Conservation (phyloP, 1,140 invertebrate genomes). For the Homarus americanus region DNA sequence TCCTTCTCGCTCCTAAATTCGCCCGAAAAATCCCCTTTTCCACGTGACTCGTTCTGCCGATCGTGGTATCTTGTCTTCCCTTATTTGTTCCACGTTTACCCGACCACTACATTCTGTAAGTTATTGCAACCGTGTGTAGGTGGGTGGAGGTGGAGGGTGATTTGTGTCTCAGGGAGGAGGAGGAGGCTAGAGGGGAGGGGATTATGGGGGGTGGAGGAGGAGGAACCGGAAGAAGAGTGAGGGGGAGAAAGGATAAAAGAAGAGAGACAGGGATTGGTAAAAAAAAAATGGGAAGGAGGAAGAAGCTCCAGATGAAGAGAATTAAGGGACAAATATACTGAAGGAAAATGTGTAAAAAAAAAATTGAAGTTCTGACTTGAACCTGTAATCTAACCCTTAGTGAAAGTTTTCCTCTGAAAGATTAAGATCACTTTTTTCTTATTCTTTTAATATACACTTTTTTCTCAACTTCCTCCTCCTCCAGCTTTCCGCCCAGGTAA, state of each 20-base stretch:
- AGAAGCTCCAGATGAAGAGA: not conserved
- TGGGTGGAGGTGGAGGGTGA: not conserved
- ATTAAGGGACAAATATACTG: not conserved
- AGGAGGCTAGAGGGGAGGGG: not conserved
- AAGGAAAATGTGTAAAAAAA: constrained; percentile 19
- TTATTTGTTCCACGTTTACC: constrained; percentile 25
- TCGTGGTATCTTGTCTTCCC: not conserved
- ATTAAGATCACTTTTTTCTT: constrained; percentile 2
- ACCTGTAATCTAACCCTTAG: not conserved
- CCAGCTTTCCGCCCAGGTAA: not conserved
- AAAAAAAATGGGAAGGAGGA: not conserved
- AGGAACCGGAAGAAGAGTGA: too few relatives aligned
- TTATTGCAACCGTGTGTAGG: not conserved
- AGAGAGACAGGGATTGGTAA: not conserved
- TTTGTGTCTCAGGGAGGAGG: not conserved
- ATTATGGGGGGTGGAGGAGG: too few relatives aligned
- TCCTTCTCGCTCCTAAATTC: constrained; percentile 20
- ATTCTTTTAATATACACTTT: not conserved
- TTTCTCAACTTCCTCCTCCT: not conserved
- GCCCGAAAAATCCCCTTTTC: constrained; percentile 24
- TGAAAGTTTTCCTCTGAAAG: not conserved
- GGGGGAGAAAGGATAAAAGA: not conserved
- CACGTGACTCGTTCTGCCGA: constrained; percentile 10
- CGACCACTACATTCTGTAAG: not conserved
- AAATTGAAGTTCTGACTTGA: too few relatives aligned